These are phyloP conservation scores for Marronus borbonicus DNA, from an alignment of 2,888 invertebrate species.

Conservation along the genomic window DNA sequence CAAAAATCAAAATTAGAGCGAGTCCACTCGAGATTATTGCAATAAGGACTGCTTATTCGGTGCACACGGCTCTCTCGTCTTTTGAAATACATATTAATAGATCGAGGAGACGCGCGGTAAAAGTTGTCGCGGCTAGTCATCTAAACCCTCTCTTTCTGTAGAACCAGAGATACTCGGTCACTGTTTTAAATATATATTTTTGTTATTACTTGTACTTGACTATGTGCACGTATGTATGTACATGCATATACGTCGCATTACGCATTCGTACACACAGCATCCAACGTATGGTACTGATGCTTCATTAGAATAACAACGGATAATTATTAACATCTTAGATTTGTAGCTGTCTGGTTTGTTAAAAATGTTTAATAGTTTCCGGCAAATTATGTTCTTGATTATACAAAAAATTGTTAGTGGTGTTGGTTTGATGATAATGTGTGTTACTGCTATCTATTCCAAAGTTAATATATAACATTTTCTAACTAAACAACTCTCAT, in stretches of 20 bases:
- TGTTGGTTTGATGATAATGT: too few relatives aligned
- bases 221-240: conserved; percentile 3
- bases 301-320: too few relatives aligned
- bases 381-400: too few relatives aligned
- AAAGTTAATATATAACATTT: too few relatives aligned
- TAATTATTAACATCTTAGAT: too few relatives aligned
- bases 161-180: conserved; percentile 24
- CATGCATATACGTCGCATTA: neutral
- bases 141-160: conserved; percentile 28
- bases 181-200: conserved; percentile 36
- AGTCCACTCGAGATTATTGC: conserved; percentile 57
- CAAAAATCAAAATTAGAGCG: conserved; percentile 58
- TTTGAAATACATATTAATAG: conserved; percentile 48
- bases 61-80: conserved; percentile 57
- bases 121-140: conserved; percentile 30
- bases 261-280: too few relatives aligned
- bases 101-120: conserved; percentile 36
- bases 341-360: too few relatives aligned
- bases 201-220: neutral
- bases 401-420: too few relatives aligned
- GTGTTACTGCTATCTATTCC: too few relatives aligned
- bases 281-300: too few relatives aligned
- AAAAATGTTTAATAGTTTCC: too few relatives aligned
- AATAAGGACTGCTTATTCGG: conserved; percentile 54
- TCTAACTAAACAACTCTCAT: too few relatives aligned